These are phyloP conservation scores for Drosophila suboccidentalis DNA, from an alignment of 2,888 invertebrate species.

Conservation along the genomic window DNA sequence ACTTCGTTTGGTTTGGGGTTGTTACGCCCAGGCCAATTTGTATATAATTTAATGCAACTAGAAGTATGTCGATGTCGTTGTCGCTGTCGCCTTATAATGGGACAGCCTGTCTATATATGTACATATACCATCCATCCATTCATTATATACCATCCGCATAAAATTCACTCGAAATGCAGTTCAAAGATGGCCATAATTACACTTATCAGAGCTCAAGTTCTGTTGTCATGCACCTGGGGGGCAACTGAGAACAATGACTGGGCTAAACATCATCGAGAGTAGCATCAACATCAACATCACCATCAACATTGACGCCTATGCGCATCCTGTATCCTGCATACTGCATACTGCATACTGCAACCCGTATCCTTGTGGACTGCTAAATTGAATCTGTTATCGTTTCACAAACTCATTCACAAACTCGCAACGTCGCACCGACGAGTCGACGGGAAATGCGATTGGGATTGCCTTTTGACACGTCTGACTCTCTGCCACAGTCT, in stretches of 20 bases:
- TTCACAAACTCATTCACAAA: slow-evolving; percentile 28
- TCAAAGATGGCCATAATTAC: slow-evolving; percentile 26
- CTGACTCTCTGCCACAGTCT: slow-evolving; percentile 22
- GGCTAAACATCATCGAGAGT: slow-evolving; percentile 32
- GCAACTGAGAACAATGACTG: slow-evolving; percentile 52
- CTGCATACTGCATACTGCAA: slow-evolving; percentile 46
- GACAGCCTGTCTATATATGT: slow-evolving; percentile 4
- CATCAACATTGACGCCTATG: slow-evolving; percentile 66
- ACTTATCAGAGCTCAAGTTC: slow-evolving; percentile 13
- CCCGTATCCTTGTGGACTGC: slow-evolving; percentile 23
- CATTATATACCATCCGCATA: slow-evolving; percentile 1
- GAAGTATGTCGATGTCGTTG: slow-evolving; percentile 35
- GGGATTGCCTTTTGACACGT: slow-evolving; percentile 76
- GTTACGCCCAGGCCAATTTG: slow-evolving; percentile 67
- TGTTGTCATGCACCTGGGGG: slow-evolving; percentile 53
- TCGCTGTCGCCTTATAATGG: slow-evolving; percentile 22
- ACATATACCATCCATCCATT: background rate
- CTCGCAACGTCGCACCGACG: slow-evolving; percentile 15
- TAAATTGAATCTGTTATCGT: slow-evolving; percentile 63
- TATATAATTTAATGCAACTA: slow-evolving; percentile 72
- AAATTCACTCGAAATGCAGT: background rate
- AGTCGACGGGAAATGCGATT: slow-evolving; percentile 66
- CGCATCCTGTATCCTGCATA: slow-evolving; percentile 33
- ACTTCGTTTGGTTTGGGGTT: slow-evolving; percentile 42
- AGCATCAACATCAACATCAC: slow-evolving; percentile 60